Base-by-base conservation (phyloP, 2,797 vertebrate genomes). In the Thripadectes ignobilis region DNA sequence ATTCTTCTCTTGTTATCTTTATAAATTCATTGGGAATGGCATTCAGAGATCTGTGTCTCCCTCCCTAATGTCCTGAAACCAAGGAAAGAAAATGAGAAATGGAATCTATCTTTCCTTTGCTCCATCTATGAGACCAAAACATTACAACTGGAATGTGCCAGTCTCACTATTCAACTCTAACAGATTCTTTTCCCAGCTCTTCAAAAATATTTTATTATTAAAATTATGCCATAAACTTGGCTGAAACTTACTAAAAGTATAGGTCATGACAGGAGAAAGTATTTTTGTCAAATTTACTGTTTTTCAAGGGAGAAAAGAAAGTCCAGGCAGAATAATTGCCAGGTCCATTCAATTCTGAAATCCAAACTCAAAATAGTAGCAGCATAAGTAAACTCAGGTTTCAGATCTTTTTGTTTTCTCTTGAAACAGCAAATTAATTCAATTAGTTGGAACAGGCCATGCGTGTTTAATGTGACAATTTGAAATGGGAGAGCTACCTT, bases 371-470 rank as follows among this genome's bases (percentile, higher is more conserved):
- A 93, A 94, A 79, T 4, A 39, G n/a, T 22, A 65, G 26, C 16
- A 55, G 9, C 19, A 8, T 32, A 46, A 68, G 23, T 52, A 87
- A 85, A 49, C 10, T 66, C 14, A 38, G 41, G 41, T 55, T 38
- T 83, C 46, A 62, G 38, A 81, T 61, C 9, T 91, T 91, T 78
- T 61, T 75, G 11, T 86, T 95, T 93, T 65, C 66, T 92, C 30
- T 34, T 81, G 80, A 91, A 88, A 78, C 22, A 88, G 59, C 22
- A 96, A 92, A 88, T 91, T 68, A 95, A 90, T 88, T 88, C 71
- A 79, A 73, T 90, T 88, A 96, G 45, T 62, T 81, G 58, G 68
- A 92, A 74, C 36, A 84, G 10, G n/a, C 54, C 22, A 18, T 55
- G 67, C 3, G 1, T 94, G 74, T 54, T 73, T 88, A 88, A 89